Conservation (phyloP, 2,113 vertebrate genomes). For the Alectura lathami region DNA sequence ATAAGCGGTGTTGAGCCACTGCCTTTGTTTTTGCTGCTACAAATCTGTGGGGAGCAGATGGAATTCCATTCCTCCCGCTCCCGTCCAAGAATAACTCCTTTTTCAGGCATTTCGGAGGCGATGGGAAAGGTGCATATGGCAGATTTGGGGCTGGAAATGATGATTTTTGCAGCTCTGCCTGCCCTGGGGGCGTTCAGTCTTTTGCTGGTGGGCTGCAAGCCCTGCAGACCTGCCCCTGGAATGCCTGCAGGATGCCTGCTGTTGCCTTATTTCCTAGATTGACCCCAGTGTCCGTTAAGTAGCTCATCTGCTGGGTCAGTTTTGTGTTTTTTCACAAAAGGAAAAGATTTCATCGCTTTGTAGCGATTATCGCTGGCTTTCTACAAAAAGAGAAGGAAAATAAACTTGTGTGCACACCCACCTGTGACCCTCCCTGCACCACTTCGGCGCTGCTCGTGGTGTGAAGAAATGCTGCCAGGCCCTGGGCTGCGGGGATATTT, state of each 20-base stretch:
- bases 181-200: background rate
- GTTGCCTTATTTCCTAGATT: fast-evolving
- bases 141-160: background rate
- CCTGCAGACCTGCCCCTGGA: background rate
- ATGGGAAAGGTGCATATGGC: background rate
- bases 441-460: background rate
- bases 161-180: background rate
- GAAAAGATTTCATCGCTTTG: background rate
- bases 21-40: background rate
- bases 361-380: background rate
- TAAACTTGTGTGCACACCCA: background rate
- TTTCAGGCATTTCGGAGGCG: background rate
- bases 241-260: fast-evolving
- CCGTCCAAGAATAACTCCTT: conserved; percentile 7
- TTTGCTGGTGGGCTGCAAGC: background rate
- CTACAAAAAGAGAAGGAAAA: background rate
- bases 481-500: background rate
- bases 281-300: fast-evolving
- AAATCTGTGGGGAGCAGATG: conserved; percentile 48
- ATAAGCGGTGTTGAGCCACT: background rate
- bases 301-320: background rate
- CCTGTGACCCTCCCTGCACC: background rate
- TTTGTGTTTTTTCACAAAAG: background rate
- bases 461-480: background rate
- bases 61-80: background rate